phyloP scores from a whole-genome alignment of 1,140 invertebrate genomes.

The Eulimnadia texana region DNA sequence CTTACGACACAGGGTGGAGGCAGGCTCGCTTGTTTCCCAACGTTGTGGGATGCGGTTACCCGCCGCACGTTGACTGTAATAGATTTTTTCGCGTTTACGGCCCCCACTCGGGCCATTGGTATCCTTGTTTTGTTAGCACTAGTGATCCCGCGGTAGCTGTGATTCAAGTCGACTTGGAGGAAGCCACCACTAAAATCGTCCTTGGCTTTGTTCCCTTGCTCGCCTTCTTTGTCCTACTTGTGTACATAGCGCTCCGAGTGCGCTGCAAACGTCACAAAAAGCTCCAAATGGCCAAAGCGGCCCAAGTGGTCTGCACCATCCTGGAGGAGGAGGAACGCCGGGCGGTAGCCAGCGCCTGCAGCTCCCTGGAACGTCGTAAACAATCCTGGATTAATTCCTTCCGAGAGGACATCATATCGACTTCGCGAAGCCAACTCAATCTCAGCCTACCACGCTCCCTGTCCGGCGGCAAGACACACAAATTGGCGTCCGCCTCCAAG shows the following conservation, averaged over 20 bases:
- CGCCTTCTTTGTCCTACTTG: constrained; percentile 20
- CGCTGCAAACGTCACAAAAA: constrained; percentile 19
- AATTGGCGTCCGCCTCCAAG: background rate
- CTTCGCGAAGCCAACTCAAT: background rate
- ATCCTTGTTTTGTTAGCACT: constrained; percentile 21
- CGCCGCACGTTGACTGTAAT: constrained; percentile 24
- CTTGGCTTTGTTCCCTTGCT: constrained; percentile 22
- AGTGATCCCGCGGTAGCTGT: constrained; percentile 21
- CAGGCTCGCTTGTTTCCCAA: constrained; percentile 24
- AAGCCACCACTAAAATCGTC: constrained; percentile 21
- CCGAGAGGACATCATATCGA: constrained; percentile 7
- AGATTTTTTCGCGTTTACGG: constrained; percentile 22
- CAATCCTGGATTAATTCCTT: constrained; percentile 15
- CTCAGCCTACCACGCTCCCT: background rate
- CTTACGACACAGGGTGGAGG: background rate
- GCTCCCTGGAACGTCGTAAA: constrained; percentile 8
- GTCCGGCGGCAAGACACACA: background rate
- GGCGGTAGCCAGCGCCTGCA: background rate
- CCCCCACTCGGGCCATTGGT: constrained; percentile 13
- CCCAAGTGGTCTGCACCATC: background rate
- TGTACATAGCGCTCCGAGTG: constrained; percentile 23
- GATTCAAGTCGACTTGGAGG: constrained; percentile 20
- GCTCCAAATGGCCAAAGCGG: background rate
- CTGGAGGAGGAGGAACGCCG: constrained; percentile 5
- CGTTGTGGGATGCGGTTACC: constrained; percentile 27